These are phyloP conservation scores for Acipenser ruthenus DNA, from an alignment of 2,797 vertebrate genomes.

Conservation along the genomic window DNA sequence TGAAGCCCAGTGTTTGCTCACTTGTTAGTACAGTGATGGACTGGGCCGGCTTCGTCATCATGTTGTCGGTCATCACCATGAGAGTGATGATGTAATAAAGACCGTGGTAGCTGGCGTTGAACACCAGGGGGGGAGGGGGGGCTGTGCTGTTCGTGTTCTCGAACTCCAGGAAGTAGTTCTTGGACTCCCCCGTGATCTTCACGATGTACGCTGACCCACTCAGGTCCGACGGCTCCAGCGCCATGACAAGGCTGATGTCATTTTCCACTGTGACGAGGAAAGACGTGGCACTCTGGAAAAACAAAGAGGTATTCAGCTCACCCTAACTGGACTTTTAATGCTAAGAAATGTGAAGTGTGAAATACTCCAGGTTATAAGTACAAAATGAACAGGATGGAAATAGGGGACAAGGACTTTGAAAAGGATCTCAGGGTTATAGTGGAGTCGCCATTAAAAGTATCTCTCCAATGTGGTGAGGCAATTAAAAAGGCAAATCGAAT, in stretches of 20 bases:
- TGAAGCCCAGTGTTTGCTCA: constrained; percentile 48
- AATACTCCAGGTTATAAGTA: neutral
- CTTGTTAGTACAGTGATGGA: constrained; percentile 77
- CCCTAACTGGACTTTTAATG: too few relatives aligned
- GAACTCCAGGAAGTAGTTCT: constrained; percentile 73
- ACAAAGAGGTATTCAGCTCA: constrained; percentile 11
- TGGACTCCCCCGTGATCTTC: constrained; percentile 79
- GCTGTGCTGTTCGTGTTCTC: constrained; percentile 60
- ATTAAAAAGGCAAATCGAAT: too few relatives aligned
- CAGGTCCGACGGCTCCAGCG: constrained; percentile 72
- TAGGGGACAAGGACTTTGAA: neutral
- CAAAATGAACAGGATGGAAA: neutral
- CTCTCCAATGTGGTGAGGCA: neutral
- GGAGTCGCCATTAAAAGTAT: neutral
- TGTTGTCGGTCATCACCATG: constrained; percentile 59
- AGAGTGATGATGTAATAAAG: constrained; percentile 80
- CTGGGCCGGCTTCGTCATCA: constrained; percentile 63
- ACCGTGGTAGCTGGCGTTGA: constrained; percentile 80
- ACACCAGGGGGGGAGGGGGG: constrained; percentile 58
- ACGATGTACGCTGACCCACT: constrained; percentile 69
- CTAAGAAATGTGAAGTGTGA: neutral
- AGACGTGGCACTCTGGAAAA: constrained; percentile 50
- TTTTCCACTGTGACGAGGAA: constrained; percentile 68
- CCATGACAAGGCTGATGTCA: constrained; percentile 59
- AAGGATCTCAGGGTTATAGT: neutral